Conservation (phyloP, 1,140 invertebrate species). For the Apis dorsata region DNA sequence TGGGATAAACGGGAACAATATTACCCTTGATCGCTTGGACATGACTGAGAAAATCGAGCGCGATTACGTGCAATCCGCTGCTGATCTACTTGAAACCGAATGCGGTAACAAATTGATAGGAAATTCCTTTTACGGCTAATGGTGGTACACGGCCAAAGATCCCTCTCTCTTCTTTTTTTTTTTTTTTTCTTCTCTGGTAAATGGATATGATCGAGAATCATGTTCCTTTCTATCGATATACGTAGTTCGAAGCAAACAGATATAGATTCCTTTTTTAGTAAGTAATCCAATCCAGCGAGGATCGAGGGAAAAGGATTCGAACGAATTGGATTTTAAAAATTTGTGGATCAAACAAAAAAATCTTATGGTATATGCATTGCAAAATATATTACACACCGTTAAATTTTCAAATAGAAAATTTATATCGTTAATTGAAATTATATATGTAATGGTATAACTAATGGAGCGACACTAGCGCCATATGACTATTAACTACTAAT, state of each 20-base stretch:
- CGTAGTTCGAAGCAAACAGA: neutral
- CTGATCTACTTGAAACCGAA: slow-evolving; percentile 14
- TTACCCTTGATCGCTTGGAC: slow-evolving; percentile 18
- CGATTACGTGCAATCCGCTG: slow-evolving; percentile 6
- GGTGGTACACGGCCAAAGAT: neutral
- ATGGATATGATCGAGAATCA: neutral
- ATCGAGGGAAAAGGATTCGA: no score
- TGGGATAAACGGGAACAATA: slow-evolving; percentile 1
- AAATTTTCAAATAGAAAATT: no score
- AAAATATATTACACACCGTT: no score
- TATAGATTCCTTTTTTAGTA: neutral
- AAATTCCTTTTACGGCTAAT: slow-evolving; percentile 7
- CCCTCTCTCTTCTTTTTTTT: neutral
- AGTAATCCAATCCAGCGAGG: neutral
- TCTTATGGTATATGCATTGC: neutral
- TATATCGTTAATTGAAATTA: no score
- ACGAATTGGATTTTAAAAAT: neutral
- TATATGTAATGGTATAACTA: no score
- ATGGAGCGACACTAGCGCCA: no score
- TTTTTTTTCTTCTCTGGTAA: neutral
- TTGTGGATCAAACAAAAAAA: neutral
- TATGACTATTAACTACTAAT: no score
- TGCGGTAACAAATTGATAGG: slow-evolving; percentile 17
- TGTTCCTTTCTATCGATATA: neutral
- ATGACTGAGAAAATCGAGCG: slow-evolving; percentile 25